Base-by-base conservation (phyloP, 2,888 invertebrate species). In the Trissolcus brochymenae region DNA sequence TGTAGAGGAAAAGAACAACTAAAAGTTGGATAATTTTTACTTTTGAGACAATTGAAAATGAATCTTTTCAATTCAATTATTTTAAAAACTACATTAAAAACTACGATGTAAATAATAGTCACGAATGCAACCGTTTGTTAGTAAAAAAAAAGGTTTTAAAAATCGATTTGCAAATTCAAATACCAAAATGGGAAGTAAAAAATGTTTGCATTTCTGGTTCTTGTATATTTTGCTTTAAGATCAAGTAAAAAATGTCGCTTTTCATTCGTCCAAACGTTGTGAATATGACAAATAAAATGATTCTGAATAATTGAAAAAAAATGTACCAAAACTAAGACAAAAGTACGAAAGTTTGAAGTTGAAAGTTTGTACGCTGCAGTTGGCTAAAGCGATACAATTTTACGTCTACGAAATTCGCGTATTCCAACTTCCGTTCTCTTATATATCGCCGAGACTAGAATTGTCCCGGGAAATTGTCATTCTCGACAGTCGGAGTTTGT, bases 391-490 rank as follows among this genome's bases (percentile, higher is more conserved):
- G 55, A 16, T 49, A 49, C 25, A 64, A 64, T 53, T 64, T 65
- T 17, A 51, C 51, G 51, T 55, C 29, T 40, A 29, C 19, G 4
- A 65, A 50, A 56, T 56, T 54, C 14, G 46, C 17, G 11, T 21
- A 35, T 59, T 51, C 51, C 59, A 60, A 68, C 53, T 59, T 43
- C 19, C 46, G 46, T 17, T 35, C 50, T 53, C 57, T 67, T 13
- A 51, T 46, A 40, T 29, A 35, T 49, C 40, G 11, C 16, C 21
- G 43, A 21, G 50, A 43, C 19, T 35, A 43, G 70, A 70, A 50
- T 70, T 59, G 57, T 59, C 43, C 13, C 40, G 43, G 53, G 60
- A 66, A 74, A 64, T 68, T 62, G 57, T 74, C 59, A 74, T 74
- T 68, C 74, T 43, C 14, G 56, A 46, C 59, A 54, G 67, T 51